A percentile compares a stretch with the other conserved stretches of the same genome.
Conservation (phyloP, 2,888 invertebrate species). For the Melolontha melolontha region DNA sequence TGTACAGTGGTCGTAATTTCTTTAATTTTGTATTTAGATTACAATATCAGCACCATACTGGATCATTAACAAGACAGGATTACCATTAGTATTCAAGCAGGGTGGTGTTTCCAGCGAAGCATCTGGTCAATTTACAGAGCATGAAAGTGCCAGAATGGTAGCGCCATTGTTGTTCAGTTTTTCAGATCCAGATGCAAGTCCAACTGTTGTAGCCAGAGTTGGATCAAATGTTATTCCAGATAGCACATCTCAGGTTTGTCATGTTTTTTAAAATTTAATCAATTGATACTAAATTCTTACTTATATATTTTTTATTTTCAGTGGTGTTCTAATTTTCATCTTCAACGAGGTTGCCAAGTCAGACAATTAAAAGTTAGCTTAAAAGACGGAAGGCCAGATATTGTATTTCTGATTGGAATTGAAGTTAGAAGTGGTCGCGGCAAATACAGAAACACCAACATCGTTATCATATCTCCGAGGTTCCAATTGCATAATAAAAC, state of each 20-base stretch:
- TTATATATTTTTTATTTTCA: slow-evolving; percentile 58
- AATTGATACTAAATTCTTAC: not conserved
- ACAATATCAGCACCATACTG: slow-evolving; percentile 89
- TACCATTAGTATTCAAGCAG: slow-evolving; percentile 95
- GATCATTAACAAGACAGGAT: slow-evolving; percentile 95
- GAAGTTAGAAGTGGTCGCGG: slow-evolving; percentile 90
- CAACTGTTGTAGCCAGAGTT: slow-evolving; percentile 81
- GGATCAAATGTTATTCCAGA: slow-evolving; percentile 73
- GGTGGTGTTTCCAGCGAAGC: slow-evolving; percentile 82
- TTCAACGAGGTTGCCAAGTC: slow-evolving; percentile 67
- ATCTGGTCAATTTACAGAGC: slow-evolving; percentile 94
- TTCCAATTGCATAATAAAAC: slow-evolving; percentile 94
- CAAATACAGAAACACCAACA: slow-evolving; percentile 85
- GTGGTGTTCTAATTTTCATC: slow-evolving; percentile 90
- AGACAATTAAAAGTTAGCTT: slow-evolving; percentile 71
- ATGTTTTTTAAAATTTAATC: slow-evolving; percentile 13
- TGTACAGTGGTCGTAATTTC: too few relatives aligned
- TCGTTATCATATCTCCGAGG: slow-evolving; percentile 92
- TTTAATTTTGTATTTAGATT: too few relatives aligned
- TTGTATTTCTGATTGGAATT: slow-evolving; percentile 88
- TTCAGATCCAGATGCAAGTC: slow-evolving; percentile 87
- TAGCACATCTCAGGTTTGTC: slow-evolving; percentile 68
- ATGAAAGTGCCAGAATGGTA: slow-evolving; percentile 93
- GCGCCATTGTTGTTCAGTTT: slow-evolving; percentile 95
- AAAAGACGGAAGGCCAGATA: slow-evolving; percentile 74